Evolutionary conservation across 23 tunicate genomes (phyloP).

Genomic region (Phallusia fumigata): DNA sequence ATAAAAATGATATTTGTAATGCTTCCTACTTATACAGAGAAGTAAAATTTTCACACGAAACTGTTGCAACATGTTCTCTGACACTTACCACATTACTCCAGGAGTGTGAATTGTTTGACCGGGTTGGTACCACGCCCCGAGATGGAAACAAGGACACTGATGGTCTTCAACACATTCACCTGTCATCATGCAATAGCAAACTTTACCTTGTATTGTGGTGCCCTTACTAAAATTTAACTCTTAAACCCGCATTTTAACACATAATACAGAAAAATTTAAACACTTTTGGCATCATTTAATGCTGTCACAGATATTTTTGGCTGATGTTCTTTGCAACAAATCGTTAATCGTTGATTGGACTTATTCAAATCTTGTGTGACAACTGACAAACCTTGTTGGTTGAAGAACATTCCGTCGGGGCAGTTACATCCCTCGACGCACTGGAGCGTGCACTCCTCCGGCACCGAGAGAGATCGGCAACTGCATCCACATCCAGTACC

Average conservation of each 20-base stretch:
- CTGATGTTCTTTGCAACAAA: too few relatives aligned
- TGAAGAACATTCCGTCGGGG: constrained; percentile 30
- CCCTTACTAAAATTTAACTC: neutral
- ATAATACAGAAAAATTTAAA: too few relatives aligned
- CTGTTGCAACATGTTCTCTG: too few relatives aligned
- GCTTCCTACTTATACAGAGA: too few relatives aligned
- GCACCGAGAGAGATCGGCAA: constrained; percentile 51
- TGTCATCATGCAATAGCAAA: neutral
- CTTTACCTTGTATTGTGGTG: neutral
- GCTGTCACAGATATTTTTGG: too few relatives aligned
- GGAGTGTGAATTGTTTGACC: constrained; percentile 52
- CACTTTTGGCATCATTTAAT: too few relatives aligned
- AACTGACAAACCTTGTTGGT: constrained; percentile 8
- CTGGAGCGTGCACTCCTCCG: constrained; percentile 34
- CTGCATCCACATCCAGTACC: constrained; percentile 38
- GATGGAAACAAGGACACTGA: constrained; percentile 47
- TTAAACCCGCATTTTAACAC: too few relatives aligned
- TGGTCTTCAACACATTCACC: constrained; percentile 45
- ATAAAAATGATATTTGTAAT: too few relatives aligned
- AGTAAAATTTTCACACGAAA: too few relatives aligned
- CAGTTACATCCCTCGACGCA: constrained; percentile 76
- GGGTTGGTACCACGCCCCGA: constrained; percentile 54
- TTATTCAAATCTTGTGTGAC: too few relatives aligned
- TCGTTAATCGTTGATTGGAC: too few relatives aligned
- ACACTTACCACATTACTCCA: constrained; percentile 53